Percentiles rank a stretch among this genome's conserved stretches.
These are phyloP conservation scores for Drosophila emarginata DNA, from an alignment of 2,888 invertebrate species.

Conservation along the genomic window DNA sequence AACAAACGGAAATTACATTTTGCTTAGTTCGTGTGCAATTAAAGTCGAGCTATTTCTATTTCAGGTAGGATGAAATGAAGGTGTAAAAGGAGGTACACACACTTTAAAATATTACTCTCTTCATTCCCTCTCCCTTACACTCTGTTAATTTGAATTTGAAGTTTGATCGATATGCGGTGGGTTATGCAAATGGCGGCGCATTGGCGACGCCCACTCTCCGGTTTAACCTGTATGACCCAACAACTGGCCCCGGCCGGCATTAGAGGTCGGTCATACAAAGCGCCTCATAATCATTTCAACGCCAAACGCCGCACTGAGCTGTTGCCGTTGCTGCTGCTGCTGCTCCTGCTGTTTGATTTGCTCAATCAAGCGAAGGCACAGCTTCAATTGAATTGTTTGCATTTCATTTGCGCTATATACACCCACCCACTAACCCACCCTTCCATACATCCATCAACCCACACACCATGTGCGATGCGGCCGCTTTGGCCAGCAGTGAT, in stretches of 20 bases:
- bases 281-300: conserved; percentile 63
- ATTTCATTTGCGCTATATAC: conserved; percentile 30
- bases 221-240: conserved; percentile 15
- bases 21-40: conserved; percentile 59
- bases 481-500: conserved; percentile 62
- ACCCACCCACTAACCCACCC: too few relatives aligned
- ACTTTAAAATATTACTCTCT: conserved; percentile 62
- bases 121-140: neutral
- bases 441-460: neutral
- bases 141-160: conserved; percentile 77
- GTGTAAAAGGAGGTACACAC: conserved; percentile 39
- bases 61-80: neutral
- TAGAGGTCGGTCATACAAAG: conserved; percentile 67
- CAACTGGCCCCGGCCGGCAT: conserved; percentile 49
- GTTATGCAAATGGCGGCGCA: conserved; percentile 29
- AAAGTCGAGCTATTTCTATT: conserved; percentile 36
- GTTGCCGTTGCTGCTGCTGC: neutral
- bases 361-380: conserved; percentile 22
- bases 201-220: conserved; percentile 33
- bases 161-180: conserved; percentile 81
- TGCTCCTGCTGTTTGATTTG: conserved; percentile 46
- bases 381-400: conserved; percentile 52
- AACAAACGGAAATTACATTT: conserved; percentile 70
- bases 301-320: conserved; percentile 57
- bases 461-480: conserved; percentile 48